Percentiles rank a stretch among this genome's conserved stretches.
Conservation (phyloP, 2,113 vertebrate species). For the Addax nasomaculatus region DNA sequence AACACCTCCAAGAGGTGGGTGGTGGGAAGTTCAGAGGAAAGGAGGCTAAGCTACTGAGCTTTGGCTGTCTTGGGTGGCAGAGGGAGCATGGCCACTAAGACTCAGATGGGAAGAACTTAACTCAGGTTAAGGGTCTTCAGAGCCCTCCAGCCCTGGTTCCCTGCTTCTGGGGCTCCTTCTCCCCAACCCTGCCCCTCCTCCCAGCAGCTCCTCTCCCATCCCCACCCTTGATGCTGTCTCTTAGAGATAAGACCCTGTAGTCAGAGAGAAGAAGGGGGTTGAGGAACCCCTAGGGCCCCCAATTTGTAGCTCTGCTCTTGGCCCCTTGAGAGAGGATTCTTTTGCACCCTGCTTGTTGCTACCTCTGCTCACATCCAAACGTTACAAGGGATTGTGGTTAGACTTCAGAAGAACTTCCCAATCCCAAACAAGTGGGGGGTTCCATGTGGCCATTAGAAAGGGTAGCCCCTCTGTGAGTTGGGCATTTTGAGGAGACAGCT, state of each 20-base stretch:
- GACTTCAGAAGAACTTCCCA: background rate
- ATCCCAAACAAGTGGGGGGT: background rate
- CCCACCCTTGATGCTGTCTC: background rate
- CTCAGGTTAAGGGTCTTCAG: background rate
- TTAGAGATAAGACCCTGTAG: background rate
- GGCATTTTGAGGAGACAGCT: background rate
- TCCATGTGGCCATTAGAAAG: background rate
- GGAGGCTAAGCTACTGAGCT: background rate
- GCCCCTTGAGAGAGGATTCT: background rate
- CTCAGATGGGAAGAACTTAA: background rate
- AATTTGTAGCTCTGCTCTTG: background rate
- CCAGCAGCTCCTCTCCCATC: background rate
- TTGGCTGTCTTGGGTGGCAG: background rate
- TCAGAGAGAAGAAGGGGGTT: background rate
- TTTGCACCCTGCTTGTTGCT: background rate
- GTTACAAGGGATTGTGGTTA: background rate
- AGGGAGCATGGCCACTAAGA: background rate
- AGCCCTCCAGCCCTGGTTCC: too few relatives aligned
- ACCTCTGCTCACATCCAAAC: background rate
- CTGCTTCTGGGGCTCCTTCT: background rate
- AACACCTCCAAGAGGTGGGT: background rate
- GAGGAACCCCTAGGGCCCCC: background rate
- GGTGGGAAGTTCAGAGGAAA: background rate
- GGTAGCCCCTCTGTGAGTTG: background rate
- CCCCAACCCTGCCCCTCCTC: background rate